Evolutionary conservation across 2,888 invertebrate species (phyloP).

Genomic region (Erebia ligea): DNA sequence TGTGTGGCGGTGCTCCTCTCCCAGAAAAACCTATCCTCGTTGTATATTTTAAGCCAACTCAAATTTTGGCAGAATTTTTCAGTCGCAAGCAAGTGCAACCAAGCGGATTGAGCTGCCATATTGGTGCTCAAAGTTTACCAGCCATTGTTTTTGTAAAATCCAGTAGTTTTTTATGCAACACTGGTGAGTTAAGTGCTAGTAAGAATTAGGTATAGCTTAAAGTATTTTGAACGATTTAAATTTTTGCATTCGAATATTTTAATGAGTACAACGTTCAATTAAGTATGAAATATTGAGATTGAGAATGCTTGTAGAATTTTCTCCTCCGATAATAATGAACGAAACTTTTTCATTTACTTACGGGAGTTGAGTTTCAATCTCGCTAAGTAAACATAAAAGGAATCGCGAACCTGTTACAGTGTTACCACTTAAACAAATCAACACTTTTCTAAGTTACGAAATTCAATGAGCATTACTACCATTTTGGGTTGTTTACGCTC

Average conservation of each 20-base stretch:
- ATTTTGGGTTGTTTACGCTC: neutral
- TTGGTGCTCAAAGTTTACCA: too few relatives aligned
- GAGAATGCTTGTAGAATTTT: neutral
- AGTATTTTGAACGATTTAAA: too few relatives aligned
- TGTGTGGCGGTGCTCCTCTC: too few relatives aligned
- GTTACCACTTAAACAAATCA: neutral
- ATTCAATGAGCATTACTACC: neutral
- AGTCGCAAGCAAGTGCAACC: too few relatives aligned
- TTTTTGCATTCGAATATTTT: neutral
- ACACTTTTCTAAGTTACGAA: neutral
- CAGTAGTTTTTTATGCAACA: too few relatives aligned
- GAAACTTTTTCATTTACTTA: slow-evolving; percentile 7
- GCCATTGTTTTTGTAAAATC: too few relatives aligned
- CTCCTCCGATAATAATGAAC: slow-evolving; percentile 9
- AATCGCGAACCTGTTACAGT: neutral
- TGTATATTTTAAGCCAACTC: too few relatives aligned
- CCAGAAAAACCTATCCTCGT: too few relatives aligned
- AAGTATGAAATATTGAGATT: neutral
- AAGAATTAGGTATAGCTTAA: too few relatives aligned
- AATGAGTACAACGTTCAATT: neutral
- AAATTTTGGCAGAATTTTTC: too few relatives aligned
- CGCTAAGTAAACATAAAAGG: slow-evolving; percentile 2
- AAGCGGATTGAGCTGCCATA: too few relatives aligned
- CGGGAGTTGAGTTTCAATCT: neutral
- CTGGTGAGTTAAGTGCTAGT: too few relatives aligned